Percentiles rank a stretch among this genome's conserved stretches.
These are phyloP conservation scores for Caenorhabditis sulstoni DNA, from an alignment of 2,888 invertebrate genomes.

Conservation along the genomic window DNA sequence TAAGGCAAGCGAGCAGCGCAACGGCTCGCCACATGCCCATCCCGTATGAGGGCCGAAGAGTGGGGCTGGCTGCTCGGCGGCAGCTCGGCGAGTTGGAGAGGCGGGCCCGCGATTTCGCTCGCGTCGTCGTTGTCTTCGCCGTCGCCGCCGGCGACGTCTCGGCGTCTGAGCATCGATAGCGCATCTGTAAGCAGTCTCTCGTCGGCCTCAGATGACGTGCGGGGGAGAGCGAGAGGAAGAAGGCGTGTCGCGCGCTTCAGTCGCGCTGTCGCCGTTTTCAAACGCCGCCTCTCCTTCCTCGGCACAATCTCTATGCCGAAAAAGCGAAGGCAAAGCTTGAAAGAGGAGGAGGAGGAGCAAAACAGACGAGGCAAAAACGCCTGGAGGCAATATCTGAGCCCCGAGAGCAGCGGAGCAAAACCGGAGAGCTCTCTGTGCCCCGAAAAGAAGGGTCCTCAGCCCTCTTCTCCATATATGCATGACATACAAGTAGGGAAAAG, in stretches of 20 bases:
- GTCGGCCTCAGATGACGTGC: constrained; percentile 40
- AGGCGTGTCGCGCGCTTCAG: constrained; percentile 4
- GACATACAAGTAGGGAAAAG: constrained; percentile 38
- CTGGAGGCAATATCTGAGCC: constrained; percentile 55
- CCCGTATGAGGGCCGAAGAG: constrained; percentile 62
- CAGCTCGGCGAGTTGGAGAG: constrained; percentile 49
- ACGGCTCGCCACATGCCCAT: constrained; percentile 65
- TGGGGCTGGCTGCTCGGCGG: constrained; percentile 45
- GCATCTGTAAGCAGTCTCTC: constrained; percentile 55
- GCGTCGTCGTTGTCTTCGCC: constrained; percentile 47
- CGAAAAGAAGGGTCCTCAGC: constrained; percentile 30
- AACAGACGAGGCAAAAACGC: constrained; percentile 36
- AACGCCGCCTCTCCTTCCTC: neutral
- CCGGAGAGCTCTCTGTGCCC: constrained; percentile 18
- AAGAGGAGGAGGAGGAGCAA: constrained; percentile 5
- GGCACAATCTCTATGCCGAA: constrained; percentile 24
- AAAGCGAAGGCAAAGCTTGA: neutral
- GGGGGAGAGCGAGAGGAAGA: constrained; percentile 34
- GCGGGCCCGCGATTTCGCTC: constrained; percentile 39
- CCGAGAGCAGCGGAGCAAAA: constrained; percentile 10
- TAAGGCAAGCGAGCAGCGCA: constrained; percentile 59
- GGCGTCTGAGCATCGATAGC: constrained; percentile 40
- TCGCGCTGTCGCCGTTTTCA: constrained; percentile 39
- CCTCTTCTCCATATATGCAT: constrained; percentile 42
- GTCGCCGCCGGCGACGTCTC: constrained; percentile 31